Conservation (phyloP, 2,888 invertebrate species). For the Busseola fusca region DNA sequence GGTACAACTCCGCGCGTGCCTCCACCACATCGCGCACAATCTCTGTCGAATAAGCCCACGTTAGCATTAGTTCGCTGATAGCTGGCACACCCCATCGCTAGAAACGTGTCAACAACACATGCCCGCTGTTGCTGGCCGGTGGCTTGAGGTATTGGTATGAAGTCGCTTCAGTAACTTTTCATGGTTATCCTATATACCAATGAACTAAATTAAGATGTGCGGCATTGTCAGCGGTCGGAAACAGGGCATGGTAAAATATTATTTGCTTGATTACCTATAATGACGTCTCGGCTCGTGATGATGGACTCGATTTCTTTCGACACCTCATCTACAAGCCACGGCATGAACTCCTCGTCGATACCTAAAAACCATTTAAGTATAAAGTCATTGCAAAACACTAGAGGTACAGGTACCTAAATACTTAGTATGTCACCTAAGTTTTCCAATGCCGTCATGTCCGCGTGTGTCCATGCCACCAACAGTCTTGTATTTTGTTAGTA, state of each 20-base stretch:
- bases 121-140: neutral
- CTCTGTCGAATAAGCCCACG: constrained; percentile 80
- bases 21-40: constrained; percentile 94
- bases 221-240: neutral
- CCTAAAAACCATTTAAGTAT: constrained; percentile 83
- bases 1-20: constrained; percentile 91
- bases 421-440: neutral
- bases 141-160: neutral
- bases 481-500: no score
- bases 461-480: no score
- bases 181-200: neutral
- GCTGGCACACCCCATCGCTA: neutral
- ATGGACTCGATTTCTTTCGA: constrained; percentile 94
- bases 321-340: constrained; percentile 96
- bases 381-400: neutral
- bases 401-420: neutral
- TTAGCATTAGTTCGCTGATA: neutral
- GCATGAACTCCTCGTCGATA: constrained; percentile 94
- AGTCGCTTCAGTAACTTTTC: neutral
- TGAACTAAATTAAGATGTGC: neutral
- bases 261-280: constrained; percentile 88
- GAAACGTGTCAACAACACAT: neutral
- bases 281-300: constrained; percentile 94
- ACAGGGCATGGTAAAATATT: neutral
- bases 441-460: no score